phyloP scores from a whole-genome alignment of 2,797 vertebrate genomes.

The Aldrovandia affinis region DNA sequence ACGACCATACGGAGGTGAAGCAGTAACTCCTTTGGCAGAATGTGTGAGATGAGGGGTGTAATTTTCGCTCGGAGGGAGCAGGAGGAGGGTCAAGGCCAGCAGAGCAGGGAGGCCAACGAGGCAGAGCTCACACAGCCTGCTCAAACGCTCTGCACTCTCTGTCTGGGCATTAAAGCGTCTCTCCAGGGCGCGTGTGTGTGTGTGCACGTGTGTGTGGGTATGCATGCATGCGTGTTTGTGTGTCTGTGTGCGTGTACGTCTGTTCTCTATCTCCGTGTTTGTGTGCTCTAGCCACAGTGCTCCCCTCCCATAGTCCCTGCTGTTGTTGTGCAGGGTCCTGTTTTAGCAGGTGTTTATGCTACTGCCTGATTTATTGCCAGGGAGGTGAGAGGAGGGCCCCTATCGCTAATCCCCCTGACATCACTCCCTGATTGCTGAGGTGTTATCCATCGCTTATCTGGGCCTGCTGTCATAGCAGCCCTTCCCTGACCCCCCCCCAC shows the following conservation, averaged over 20 bases:
- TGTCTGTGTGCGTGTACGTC: constrained; percentile 7
- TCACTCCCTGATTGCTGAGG: constrained; percentile 2
- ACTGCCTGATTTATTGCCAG: constrained; percentile 20
- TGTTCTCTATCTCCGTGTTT: not conserved
- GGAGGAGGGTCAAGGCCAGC: no score
- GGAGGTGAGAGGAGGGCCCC: constrained; percentile 6
- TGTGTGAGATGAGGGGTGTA: no score
- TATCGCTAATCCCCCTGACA: constrained; percentile 9
- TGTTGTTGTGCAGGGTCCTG: constrained; percentile 1
- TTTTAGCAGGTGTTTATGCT: constrained; percentile 40
- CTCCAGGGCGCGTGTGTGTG: constrained; percentile 23
- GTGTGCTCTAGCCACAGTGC: not conserved
- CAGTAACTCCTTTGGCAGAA: not conserved
- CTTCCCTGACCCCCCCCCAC: not conserved
- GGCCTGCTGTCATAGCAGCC: not conserved
- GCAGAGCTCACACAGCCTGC: no score
- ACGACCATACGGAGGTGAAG: not conserved
- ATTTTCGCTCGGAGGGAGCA: no score
- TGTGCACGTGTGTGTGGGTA: not conserved
- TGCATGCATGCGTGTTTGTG: constrained; percentile 15
- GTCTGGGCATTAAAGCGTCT: not conserved
- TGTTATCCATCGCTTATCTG: not conserved
- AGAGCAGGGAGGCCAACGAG: no score
- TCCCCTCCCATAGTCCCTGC: not conserved
- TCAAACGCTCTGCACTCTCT: not conserved